Base-by-base conservation (phyloP, 2,888 invertebrate species). In the Xanthorhoe spadicearia region DNA sequence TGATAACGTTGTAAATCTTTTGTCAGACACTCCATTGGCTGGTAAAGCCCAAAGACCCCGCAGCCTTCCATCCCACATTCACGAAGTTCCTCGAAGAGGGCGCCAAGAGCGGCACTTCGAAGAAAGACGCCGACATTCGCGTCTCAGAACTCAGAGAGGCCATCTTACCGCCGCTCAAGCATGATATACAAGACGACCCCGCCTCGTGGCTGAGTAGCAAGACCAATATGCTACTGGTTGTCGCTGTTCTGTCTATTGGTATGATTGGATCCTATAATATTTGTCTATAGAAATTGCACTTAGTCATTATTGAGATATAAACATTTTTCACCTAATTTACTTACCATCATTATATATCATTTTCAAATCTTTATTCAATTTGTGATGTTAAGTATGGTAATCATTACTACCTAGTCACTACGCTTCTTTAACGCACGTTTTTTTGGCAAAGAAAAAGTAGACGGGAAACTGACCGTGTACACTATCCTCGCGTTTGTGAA, bases 61-160 rank as follows among this genome's bases (percentile, higher is more conserved):
- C 94, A 57, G 96, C 96, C 70, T 98, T 99, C 83, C 97, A 98
- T 87, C 98, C 98, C 0, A 94, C 93, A 65, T 95, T 97, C 58
- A 94, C 97, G 1, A 94, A 95, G 48, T 95, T 95, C 76, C 91
- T 99, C 13, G 95, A 96, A 72, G 93, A 94, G 68, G 98, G 98
- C 0, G 95, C 97, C 71, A 91, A 93, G 35, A 95, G 95, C 78
- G 94, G 95, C 10, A 94, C 94, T 13, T 96, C 95, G 57, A 97
- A 97, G 85, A 97, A 97, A 81, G 95, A 96, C 32, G 85, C 94
- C 0, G 94, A 94, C 32, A 79, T 95, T 15, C 90, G 97, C 35
- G 94, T 95, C 15, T 88, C 95, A 17, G 97, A 97, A 85, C 93
- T 97, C 13, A 86, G 96, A 35, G 95, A 95, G 60, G 94, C 94